Evolutionary conservation across 2,888 invertebrate species (phyloP).

Genomic region (Notocelia uddmanniana): DNA sequence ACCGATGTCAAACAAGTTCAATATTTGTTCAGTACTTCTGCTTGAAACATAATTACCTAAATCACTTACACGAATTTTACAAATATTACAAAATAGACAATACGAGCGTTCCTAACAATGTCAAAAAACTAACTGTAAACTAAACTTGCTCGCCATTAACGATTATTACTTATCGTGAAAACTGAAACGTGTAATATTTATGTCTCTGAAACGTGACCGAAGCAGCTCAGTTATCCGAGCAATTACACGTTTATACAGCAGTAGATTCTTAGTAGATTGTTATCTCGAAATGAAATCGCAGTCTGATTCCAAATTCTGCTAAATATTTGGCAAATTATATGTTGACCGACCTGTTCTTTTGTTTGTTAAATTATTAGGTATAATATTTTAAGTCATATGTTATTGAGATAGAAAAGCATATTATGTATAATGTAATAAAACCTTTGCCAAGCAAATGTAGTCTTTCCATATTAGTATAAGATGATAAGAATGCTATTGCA

Average conservation of each 20-base stretch:
- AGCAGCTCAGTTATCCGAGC: slow-evolving; percentile 3
- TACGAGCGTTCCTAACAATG: background rate
- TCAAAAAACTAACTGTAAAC: background rate
- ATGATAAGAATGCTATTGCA: background rate
- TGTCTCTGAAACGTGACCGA: slow-evolving; percentile 23
- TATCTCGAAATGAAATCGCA: slow-evolving; percentile 19
- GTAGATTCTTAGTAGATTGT: no score
- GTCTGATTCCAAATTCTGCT: background rate
- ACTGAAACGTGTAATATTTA: slow-evolving; percentile 25
- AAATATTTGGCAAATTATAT: background rate
- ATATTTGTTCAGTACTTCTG: no score
- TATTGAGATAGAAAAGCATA: no score
- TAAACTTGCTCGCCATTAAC: background rate
- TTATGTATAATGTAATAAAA: no score
- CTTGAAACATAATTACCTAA: background rate
- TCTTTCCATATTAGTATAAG: background rate
- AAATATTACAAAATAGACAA: background rate
- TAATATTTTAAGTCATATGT: no score
- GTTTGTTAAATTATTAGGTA: no score
- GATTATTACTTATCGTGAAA: no score
- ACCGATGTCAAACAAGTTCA: no score
- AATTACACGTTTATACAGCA: slow-evolving; percentile 14
- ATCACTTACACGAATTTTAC: background rate
- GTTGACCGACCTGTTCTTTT: background rate
- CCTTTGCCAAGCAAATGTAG: no score